phyloP scores from a whole-genome alignment of 2,113 vertebrate genomes.

The Perca fluviatilis region DNA sequence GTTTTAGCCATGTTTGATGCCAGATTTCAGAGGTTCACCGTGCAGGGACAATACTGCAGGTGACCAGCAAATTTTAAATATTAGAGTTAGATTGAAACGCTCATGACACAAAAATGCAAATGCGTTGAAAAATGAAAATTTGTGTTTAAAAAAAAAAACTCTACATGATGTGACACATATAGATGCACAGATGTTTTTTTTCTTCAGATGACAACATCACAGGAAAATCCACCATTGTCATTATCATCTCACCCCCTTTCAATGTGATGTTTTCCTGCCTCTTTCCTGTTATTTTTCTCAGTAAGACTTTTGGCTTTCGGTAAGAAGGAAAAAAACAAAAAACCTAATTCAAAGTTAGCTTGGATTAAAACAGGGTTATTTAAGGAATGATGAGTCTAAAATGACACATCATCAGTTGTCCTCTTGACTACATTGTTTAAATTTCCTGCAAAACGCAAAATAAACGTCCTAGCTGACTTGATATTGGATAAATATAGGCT shows the following conservation, averaged over 20 bases:
- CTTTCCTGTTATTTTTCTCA: conserved; percentile 45
- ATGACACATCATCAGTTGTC: not conserved
- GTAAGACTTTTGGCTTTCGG: not conserved
- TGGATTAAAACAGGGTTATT: not conserved
- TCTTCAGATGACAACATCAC: conserved; percentile 35
- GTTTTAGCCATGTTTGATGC: not conserved
- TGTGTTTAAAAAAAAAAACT: not conserved
- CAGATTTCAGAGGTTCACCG: conserved; percentile 16
- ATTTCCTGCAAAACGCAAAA: not conserved
- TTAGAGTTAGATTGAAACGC: not conserved
- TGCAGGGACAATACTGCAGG: not conserved
- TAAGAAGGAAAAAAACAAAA: not conserved
- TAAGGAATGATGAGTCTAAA: not conserved
- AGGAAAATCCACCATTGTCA: conserved; percentile 77
- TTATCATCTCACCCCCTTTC: conserved; percentile 38
- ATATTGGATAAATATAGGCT: not conserved
- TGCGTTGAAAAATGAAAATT: not conserved
- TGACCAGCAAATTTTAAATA: not conserved
- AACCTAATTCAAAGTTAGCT: conserved; percentile 9
- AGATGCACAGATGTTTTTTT: conserved; percentile 1
- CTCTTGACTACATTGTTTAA: not conserved
- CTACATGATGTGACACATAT: not conserved
- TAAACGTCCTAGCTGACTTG: not conserved
- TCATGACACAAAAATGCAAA: not conserved
- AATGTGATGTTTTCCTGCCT: conserved; percentile 65